Evolutionary conservation across 2,888 invertebrate genomes (phyloP).

Genomic region (Oscheius sp.): DNA sequence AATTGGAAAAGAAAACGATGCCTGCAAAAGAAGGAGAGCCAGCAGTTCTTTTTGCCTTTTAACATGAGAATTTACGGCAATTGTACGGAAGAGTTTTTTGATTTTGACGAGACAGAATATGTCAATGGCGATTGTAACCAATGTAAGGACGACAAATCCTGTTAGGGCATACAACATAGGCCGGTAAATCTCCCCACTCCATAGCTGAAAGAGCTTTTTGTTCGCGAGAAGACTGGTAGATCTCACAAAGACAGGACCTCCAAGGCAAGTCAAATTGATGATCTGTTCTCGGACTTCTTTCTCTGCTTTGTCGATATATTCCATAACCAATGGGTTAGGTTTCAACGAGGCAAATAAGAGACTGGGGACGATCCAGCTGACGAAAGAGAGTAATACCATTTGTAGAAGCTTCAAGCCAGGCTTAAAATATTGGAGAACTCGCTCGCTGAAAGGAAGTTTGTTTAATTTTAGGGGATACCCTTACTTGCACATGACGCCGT

Average conservation of each 20-base stretch:
- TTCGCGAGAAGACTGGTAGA: no score
- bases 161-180: background rate
- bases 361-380: background rate
- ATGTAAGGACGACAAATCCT: background rate
- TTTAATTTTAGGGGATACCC: background rate
- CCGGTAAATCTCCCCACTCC: background rate
- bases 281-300: no score
- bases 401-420: background rate
- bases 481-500: constrained; percentile 2
- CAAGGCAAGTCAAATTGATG: no score
- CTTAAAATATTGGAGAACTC: background rate
- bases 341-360: background rate
- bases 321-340: background rate
- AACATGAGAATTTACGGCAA: background rate
- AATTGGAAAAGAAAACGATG: no score
- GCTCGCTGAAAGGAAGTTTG: background rate
- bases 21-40: background rate
- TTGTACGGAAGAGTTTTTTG: background rate
- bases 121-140: background rate
- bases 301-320: background rate
- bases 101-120: constrained; percentile 1
- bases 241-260: no score
- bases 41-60: background rate
- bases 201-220: no score
- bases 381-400: background rate